Conservation (phyloP, 2,113 vertebrate species). For the Protobothrops flavoviridis region DNA sequence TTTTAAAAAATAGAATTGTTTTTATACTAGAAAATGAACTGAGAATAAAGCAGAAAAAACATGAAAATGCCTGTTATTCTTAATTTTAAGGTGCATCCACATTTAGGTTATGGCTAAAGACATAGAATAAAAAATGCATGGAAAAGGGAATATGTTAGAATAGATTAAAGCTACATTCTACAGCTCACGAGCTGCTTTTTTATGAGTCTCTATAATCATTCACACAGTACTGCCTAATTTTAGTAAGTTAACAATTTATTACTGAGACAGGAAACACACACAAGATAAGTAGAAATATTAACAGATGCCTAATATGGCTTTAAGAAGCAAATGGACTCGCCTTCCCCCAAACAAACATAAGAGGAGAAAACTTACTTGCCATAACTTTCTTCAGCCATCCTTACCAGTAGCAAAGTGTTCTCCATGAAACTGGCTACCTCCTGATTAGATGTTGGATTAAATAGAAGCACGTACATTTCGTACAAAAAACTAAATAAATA, state of each 20-base stretch:
- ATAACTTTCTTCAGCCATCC: background rate
- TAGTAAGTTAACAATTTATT: background rate
- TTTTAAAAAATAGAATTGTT: background rate
- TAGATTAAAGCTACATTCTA: background rate
- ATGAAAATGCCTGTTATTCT: background rate
- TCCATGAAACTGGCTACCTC: background rate
- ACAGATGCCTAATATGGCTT: background rate
- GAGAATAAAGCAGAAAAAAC: background rate
- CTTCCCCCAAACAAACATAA: background rate
- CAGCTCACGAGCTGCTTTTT: background rate
- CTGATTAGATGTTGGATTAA: background rate
- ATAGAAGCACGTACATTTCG: background rate
- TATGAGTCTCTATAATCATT: background rate
- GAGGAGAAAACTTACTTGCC: background rate
- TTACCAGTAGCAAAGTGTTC: background rate
- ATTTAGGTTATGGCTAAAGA: background rate
- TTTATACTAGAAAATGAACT: background rate
- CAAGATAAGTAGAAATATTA: background rate
- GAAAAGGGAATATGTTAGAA: background rate
- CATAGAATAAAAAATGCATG: background rate
- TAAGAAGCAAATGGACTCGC: background rate
- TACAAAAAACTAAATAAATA: background rate
- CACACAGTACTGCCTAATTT: background rate
- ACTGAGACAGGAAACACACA: background rate
- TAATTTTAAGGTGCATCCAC: background rate